phyloP scores from a whole-genome alignment of 2,888 invertebrate genomes.

The Galerucella nymphaeae region DNA sequence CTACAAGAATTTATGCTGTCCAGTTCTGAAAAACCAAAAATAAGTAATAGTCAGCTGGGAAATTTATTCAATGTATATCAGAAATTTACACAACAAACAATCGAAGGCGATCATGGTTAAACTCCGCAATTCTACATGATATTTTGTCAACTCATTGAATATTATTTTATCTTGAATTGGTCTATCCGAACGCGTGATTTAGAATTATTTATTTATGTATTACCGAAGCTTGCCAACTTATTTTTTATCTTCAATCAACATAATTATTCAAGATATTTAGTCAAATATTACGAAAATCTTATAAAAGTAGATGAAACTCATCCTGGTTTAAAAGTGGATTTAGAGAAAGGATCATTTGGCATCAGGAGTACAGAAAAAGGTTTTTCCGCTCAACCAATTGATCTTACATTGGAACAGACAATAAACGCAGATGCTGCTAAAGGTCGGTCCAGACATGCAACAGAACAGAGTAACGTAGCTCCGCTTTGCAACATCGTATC shows the following conservation, averaged over 20 bases:
- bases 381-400: slow-evolving; percentile 27
- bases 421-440: not conserved
- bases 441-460: too few relatives aligned
- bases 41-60: too few relatives aligned
- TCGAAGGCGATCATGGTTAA: too few relatives aligned
- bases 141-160: too few relatives aligned
- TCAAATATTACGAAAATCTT: slow-evolving; percentile 28
- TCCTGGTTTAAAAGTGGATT: slow-evolving; percentile 21
- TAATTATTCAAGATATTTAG: slow-evolving; percentile 31
- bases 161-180: not conserved
- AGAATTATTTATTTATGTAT: not conserved
- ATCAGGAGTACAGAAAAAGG: slow-evolving; percentile 23
- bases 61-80: too few relatives aligned
- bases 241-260: slow-evolving; percentile 28
- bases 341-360: slow-evolving; percentile 18
- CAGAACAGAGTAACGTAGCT: too few relatives aligned
- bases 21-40: too few relatives aligned
- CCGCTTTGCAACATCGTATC: too few relatives aligned
- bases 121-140: too few relatives aligned
- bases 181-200: not conserved
- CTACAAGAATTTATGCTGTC: too few relatives aligned
- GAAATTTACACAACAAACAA: too few relatives aligned
- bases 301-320: slow-evolving; percentile 33
- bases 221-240: slow-evolving; percentile 6
- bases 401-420: slow-evolving; percentile 27